Percentiles rank a stretch among this genome's conserved stretches.
These are phyloP conservation scores for Camelus dromedarius DNA, from an alignment of 2,113 vertebrate species.

Conservation along the genomic window DNA sequence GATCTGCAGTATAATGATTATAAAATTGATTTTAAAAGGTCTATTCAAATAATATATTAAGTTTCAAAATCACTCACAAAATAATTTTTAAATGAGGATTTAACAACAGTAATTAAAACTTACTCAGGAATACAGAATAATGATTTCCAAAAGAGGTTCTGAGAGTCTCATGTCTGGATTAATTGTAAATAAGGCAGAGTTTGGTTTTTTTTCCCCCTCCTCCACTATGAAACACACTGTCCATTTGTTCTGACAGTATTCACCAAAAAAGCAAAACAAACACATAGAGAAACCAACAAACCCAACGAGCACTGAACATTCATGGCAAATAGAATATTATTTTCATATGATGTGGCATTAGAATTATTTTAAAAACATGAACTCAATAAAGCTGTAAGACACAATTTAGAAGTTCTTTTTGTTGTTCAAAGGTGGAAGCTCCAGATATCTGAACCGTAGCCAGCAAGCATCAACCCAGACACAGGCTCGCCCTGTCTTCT, in stretches of 20 bases:
- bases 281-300: neutral
- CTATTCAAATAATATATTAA: neutral
- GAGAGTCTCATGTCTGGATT: neutral
- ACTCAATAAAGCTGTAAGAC: neutral
- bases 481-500: neutral
- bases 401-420: conserved; percentile 20
- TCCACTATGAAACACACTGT: neutral
- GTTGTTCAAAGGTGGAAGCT: neutral
- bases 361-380: conserved; percentile 38
- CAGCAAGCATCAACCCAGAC: neutral
- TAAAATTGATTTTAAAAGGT: neutral
- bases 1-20: neutral
- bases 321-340: neutral
- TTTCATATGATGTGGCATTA: neutral
- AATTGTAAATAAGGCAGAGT: neutral
- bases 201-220: neutral
- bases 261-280: neutral
- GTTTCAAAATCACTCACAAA: neutral
- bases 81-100: neutral
- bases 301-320: neutral
- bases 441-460: neutral
- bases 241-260: conserved; percentile 10
- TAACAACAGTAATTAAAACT: neutral
- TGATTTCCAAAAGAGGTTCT: neutral
- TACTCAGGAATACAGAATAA: neutral